These are phyloP conservation scores for Pocillopora grandis DNA, from an alignment of 92 coral and sea anemone genomes.

Conservation along the genomic window DNA sequence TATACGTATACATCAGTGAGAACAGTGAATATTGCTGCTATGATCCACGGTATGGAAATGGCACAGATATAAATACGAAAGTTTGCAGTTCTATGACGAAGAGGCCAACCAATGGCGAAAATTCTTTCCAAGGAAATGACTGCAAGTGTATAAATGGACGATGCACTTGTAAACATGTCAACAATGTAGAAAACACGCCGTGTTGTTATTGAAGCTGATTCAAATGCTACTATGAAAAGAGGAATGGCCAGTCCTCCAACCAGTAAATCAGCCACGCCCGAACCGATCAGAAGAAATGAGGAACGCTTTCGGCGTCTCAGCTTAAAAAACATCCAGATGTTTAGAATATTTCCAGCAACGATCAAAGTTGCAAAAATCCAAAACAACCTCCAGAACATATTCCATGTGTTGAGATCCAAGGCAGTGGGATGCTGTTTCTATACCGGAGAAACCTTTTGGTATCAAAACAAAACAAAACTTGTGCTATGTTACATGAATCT, in stretches of 20 bases:
- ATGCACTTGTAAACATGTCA: slow-evolving; percentile 58
- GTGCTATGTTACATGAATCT: no score
- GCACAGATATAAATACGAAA: slow-evolving; percentile 14
- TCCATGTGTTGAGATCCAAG: slow-evolving; percentile 19
- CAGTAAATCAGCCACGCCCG: slow-evolving; percentile 61
- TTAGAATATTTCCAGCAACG: slow-evolving; percentile 36
- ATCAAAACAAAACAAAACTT: no score
- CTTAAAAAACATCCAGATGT: slow-evolving; percentile 25
- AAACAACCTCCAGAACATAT: slow-evolving; percentile 40
- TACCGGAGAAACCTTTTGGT: no score
- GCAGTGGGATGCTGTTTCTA: no score
- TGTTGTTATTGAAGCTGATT: background rate
- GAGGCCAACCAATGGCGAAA: slow-evolving; percentile 55
- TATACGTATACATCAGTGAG: background rate
- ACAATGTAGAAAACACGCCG: background rate
- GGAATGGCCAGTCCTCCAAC: slow-evolving; percentile 56
- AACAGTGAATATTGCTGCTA: background rate
- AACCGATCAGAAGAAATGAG: slow-evolving; percentile 44
- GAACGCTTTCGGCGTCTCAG: slow-evolving; percentile 46
- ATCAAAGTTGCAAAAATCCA: slow-evolving; percentile 39
- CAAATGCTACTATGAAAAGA: slow-evolving; percentile 11
- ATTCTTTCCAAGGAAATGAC: slow-evolving; percentile 58
- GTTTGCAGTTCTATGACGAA: slow-evolving; percentile 40
- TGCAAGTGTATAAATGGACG: slow-evolving; percentile 47
- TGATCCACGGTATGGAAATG: slow-evolving; percentile 51